A percentile compares a stretch with the other conserved stretches of the same genome.
Evolutionary conservation across 2,797 vertebrate genomes (phyloP).

Genomic region (Neosalanx taihuensis): DNA sequence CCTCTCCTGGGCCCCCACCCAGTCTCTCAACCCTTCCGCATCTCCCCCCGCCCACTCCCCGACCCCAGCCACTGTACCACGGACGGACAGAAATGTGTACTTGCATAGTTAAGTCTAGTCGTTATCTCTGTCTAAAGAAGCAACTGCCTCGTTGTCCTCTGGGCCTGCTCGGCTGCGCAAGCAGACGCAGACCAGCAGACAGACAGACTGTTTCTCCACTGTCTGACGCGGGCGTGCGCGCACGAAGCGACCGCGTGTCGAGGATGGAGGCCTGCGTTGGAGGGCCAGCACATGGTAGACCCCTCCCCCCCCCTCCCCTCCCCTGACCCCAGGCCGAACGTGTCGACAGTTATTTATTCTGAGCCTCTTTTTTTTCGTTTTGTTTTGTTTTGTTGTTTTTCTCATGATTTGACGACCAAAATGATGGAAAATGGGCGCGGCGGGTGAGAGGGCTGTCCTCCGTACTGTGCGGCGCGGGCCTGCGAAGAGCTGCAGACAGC

Average conservation of each 20-base stretch:
- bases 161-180: conserved; percentile 6
- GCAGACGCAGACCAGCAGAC: neutral
- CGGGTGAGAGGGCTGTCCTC: neutral
- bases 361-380: conserved; percentile 8
- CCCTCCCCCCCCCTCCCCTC: neutral
- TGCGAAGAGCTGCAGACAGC: neutral
- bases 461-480: conserved; percentile 5
- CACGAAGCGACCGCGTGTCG: no score
- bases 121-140: conserved; percentile 18
- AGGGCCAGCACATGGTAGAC: conserved; percentile 4
- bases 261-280: neutral
- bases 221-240: conserved; percentile 4
- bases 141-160: neutral
- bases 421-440: neutral
- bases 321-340: conserved; percentile 1
- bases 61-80: conserved; percentile 5
- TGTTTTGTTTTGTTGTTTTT: neutral
- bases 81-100: conserved; percentile 12
- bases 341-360: conserved; percentile 10
- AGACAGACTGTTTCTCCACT: conserved; percentile 10
- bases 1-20: no score
- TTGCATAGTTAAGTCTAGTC: conserved; percentile 20
- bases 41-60: neutral
- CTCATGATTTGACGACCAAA: conserved; percentile 7
- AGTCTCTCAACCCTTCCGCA: no score